Conservation (phyloP, 2,888 invertebrate genomes). For the Tetropium fuscum region DNA sequence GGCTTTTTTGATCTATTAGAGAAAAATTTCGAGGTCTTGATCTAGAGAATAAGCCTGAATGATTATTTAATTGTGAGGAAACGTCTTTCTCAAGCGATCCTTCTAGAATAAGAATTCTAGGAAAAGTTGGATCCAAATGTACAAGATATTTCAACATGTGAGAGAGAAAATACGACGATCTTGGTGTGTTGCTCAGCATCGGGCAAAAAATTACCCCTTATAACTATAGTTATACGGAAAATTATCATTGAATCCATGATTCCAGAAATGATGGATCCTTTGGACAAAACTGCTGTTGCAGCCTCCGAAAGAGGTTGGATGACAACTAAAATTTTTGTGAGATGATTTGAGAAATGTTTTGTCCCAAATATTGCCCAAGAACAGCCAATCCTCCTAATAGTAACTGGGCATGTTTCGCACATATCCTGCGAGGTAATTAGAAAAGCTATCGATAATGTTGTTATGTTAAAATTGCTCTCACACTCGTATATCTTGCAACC, state of each 20-base stretch:
- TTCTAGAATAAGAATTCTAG: conserved; percentile 34
- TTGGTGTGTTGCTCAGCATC: conserved; percentile 9
- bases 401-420: neutral
- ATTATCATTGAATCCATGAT: conserved; percentile 22
- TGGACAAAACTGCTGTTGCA: conserved; percentile 5
- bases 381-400: neutral
- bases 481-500: conserved; percentile 25
- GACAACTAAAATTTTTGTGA: neutral
- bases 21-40: conserved; percentile 8
- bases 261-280: neutral
- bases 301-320: neutral
- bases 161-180: too few species aligned
- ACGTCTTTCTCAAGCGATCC: conserved; percentile 1
- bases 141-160: too few species aligned
- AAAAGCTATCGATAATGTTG: neutral
- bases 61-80: conserved; percentile 28
- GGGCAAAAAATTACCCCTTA: conserved; percentile 10
- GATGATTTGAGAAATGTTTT: neutral
- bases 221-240: conserved; percentile 29
- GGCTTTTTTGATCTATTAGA: conserved; percentile 19
- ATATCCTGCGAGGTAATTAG: neutral
- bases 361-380: neutral
- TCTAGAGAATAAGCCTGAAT: conserved; percentile 14
- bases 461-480: conserved; percentile 3
- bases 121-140: conserved; percentile 18